phyloP scores from a whole-genome alignment of 2,888 invertebrate genomes.

The Agriopis aurantiaria region DNA sequence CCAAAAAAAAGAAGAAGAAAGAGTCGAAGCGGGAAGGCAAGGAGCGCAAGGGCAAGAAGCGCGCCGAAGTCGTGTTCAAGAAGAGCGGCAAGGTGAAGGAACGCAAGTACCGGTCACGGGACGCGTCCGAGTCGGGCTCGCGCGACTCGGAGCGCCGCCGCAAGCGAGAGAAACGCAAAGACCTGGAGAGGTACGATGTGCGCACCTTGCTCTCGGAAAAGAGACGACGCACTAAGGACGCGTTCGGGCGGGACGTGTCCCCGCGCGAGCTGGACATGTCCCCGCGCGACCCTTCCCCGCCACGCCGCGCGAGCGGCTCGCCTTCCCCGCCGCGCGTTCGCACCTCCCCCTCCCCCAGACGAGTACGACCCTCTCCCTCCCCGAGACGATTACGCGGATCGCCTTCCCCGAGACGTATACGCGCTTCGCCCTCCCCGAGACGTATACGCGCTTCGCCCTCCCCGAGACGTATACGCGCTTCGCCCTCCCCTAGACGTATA shows the following conservation, averaged over 20 bases:
- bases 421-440: slow-evolving; percentile 42
- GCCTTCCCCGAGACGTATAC: slow-evolving; percentile 51
- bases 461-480: slow-evolving; percentile 41
- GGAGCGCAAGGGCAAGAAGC: slow-evolving; percentile 71
- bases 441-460: slow-evolving; percentile 50
- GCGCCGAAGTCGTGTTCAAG: slow-evolving; percentile 89
- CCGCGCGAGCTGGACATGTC: slow-evolving; percentile 49
- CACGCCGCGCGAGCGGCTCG: slow-evolving; percentile 53
- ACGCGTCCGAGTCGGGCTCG: slow-evolving; percentile 46
- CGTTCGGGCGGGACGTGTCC: slow-evolving; percentile 91
- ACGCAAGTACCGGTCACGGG: slow-evolving; percentile 91
- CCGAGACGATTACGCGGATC: slow-evolving; percentile 46
- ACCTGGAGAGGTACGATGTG: slow-evolving; percentile 94
- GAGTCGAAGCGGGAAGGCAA: slow-evolving; percentile 81
- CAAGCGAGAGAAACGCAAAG: slow-evolving; percentile 89
- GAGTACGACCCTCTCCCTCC: slow-evolving; percentile 22
- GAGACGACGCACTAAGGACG: slow-evolving; percentile 89
- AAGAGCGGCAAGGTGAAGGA: slow-evolving; percentile 90
- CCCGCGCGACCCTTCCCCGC: slow-evolving; percentile 27
- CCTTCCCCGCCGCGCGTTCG: slow-evolving; percentile 58
- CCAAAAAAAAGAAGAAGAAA: slow-evolving; percentile 84
- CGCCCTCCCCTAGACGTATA: slow-evolving; percentile 50
- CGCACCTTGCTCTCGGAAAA: slow-evolving; percentile 91
- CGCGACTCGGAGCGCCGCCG: slow-evolving; percentile 57
- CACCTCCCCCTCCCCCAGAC: slow-evolving; percentile 50